A percentile compares a stretch with the other conserved stretches of the same genome.
Conservation (phyloP, 1,140 invertebrate species). For the Bombus terrestris region DNA sequence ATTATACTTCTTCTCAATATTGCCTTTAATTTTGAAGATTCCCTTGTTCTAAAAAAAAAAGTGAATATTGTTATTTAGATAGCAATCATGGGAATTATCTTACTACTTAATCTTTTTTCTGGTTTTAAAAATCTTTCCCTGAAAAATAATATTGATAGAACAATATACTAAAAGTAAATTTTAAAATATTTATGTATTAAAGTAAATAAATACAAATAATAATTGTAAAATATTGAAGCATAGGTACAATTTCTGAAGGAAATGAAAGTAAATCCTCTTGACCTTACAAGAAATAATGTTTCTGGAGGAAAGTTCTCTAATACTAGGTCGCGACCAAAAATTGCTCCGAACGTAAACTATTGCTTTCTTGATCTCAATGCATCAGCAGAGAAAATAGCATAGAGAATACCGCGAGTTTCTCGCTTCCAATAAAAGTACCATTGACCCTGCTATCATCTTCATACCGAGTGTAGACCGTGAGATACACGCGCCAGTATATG, state of each 20-base stretch:
- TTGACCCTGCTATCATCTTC: conserved; percentile 19
- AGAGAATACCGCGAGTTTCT: conserved; percentile 29
- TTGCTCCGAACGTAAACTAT: not conserved
- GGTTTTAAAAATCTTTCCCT: not conserved
- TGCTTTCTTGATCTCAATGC: not conserved
- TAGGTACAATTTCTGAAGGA: not conserved
- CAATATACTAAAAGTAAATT: not conserved
- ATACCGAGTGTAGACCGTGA: not conserved
- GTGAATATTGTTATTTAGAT: not conserved
- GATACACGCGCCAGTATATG: not conserved
- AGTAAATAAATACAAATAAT: not conserved
- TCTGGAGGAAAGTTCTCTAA: not conserved
- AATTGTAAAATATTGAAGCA: not conserved
- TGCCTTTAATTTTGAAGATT: too few species aligned
- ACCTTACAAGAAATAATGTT: not conserved
- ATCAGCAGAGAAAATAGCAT: conserved; percentile 8
- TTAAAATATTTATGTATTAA: not conserved
- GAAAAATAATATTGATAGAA: not conserved
- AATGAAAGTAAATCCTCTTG: not conserved
- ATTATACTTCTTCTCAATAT: too few species aligned
- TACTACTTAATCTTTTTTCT: not conserved
- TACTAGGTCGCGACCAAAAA: not conserved
- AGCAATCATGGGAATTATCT: not conserved
- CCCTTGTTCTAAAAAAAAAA: not conserved
- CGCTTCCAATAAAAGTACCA: conserved; percentile 26